Conservation (phyloP, 2,797 vertebrate species). For the Pogonophryne albipinna region DNA sequence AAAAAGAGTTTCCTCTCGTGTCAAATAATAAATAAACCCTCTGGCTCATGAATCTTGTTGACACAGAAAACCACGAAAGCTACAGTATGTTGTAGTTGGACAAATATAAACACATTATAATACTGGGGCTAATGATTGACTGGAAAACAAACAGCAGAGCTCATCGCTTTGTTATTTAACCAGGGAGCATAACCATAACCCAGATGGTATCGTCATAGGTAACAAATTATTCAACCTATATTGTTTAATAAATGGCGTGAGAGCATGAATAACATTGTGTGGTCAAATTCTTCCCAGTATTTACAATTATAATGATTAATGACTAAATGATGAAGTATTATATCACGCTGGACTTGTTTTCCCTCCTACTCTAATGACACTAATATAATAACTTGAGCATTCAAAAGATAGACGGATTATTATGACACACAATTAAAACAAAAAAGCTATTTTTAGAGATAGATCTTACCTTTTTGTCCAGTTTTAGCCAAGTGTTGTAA, state of each 20-base stretch:
- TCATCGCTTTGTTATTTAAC: conserved; percentile 31
- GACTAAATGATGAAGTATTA: background rate
- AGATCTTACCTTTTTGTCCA: conserved; percentile 95
- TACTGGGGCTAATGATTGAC: conserved; percentile 68
- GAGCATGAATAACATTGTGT: no score
- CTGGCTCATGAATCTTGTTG: conserved; percentile 26
- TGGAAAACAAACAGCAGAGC: conserved; percentile 59
- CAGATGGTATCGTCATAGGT: background rate
- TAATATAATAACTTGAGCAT: background rate
- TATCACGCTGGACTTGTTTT: background rate
- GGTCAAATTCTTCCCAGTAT: background rate
- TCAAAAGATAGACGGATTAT: background rate
- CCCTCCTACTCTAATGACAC: background rate
- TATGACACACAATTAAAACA: background rate
- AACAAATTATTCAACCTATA: background rate
- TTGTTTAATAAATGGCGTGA: background rate
- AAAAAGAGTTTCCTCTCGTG: conserved; percentile 53
- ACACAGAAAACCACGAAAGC: conserved; percentile 23
- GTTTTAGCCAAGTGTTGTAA: conserved; percentile 94
- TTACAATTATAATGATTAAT: background rate
- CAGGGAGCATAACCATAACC: conserved; percentile 8
- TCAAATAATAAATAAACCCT: conserved; percentile 37
- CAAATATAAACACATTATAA: background rate
- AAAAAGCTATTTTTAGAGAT: background rate
- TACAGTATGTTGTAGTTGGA: conserved; percentile 6